These are phyloP conservation scores for Portevinia maculata DNA, from an alignment of 2,888 invertebrate species.

Conservation along the genomic window DNA sequence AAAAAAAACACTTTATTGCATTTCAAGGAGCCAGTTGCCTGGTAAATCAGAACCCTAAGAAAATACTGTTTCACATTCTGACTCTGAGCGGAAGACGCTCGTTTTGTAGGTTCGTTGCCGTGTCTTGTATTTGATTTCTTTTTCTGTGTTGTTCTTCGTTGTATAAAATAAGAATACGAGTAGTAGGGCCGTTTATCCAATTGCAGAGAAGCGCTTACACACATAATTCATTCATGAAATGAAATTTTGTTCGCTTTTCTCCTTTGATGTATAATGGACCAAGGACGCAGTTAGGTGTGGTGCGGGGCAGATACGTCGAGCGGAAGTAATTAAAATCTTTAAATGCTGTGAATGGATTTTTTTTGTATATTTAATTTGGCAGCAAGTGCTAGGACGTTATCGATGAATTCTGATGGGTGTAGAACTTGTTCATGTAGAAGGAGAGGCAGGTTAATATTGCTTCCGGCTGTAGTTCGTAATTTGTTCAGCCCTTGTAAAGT, in stretches of 20 bases:
- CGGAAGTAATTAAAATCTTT: slow-evolving; percentile 66
- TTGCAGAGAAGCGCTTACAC: slow-evolving; percentile 36
- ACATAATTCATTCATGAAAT: slow-evolving; percentile 67
- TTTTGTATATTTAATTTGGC: slow-evolving; percentile 26
- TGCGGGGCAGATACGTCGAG: not conserved
- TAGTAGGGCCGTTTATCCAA: slow-evolving; percentile 61
- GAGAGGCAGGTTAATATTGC: not conserved
- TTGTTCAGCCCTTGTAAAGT: slow-evolving; percentile 10
- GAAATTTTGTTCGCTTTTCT: slow-evolving; percentile 52
- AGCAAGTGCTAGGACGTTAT: slow-evolving; percentile 26
- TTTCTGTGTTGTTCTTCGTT: slow-evolving; percentile 1
- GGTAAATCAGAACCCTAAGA: not conserved
- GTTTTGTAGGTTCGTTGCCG: slow-evolving; percentile 22
- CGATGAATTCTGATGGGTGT: slow-evolving; percentile 19
- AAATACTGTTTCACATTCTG: slow-evolving; percentile 5
- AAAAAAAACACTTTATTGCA: slow-evolving; percentile 43
- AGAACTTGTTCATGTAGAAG: not conserved
- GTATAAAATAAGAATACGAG: slow-evolving; percentile 31
- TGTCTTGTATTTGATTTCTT: not conserved
- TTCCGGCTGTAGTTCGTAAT: slow-evolving; percentile 27
- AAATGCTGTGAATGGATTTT: slow-evolving; percentile 57
- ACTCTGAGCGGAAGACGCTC: slow-evolving; percentile 5
- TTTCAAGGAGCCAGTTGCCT: not conserved
- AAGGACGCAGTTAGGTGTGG: slow-evolving; percentile 12
- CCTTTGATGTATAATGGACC: slow-evolving; percentile 38